Conservation (phyloP, 2,113 vertebrate genomes). For the Butastur rufipennis region DNA sequence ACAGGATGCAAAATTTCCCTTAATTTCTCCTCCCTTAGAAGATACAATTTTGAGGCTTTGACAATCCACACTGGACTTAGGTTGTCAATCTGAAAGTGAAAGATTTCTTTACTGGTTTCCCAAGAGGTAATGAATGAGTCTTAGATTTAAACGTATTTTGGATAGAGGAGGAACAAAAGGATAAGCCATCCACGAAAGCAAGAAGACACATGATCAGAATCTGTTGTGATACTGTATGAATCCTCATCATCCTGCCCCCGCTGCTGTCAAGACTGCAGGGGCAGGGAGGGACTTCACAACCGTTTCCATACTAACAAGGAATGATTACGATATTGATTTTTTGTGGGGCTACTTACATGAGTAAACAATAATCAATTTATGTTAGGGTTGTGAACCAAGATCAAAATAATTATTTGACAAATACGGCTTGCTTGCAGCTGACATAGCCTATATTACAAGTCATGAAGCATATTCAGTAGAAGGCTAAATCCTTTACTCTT, state of each 20-base stretch:
- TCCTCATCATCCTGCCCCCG: accelerated
- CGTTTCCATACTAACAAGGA: not conserved
- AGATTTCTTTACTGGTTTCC: not conserved
- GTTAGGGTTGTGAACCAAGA: not conserved
- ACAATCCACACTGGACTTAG: not conserved
- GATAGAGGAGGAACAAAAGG: not conserved
- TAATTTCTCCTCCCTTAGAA: not conserved
- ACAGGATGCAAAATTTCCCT: not conserved
- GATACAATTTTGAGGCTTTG: not conserved
- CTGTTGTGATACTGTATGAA: not conserved
- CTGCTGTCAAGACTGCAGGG: not conserved
- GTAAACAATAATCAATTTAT: not conserved
- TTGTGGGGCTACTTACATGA: not conserved
- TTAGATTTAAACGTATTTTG: not conserved
- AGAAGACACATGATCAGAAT: not conserved
- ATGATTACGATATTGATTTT: not conserved
- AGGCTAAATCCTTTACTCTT: not conserved
- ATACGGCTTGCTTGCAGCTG: not conserved
- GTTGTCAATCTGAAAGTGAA: not conserved
- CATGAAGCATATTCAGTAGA: not conserved
- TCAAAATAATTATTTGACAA: not conserved
- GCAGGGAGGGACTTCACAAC: not conserved
- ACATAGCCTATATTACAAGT: not conserved
- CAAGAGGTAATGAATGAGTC: not conserved
- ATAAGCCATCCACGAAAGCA: not conserved